Base-by-base conservation (phyloP, 2,797 vertebrate species). In the Thripadectes ignobilis region DNA sequence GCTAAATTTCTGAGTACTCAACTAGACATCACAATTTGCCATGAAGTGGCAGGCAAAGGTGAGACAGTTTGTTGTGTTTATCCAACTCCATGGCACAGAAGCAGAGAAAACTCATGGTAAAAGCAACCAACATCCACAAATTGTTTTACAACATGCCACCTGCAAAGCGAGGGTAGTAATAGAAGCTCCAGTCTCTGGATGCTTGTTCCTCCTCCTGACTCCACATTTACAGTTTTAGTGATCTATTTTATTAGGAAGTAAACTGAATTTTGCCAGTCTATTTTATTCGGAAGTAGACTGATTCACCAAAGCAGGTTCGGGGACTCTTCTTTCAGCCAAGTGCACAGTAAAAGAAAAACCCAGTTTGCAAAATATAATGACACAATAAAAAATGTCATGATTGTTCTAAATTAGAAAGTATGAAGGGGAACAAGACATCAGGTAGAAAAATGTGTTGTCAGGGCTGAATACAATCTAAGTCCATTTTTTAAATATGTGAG, bases 1-100 rank as follows among this genome's bases (percentile, higher is more conserved):
- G 6, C 36, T 52, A 63, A 76, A 69, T 89, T 93, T 85, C 59
- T 59, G n/a, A n/a, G 32, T 46, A 34, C 34, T 80, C 0, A 0
- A n/a, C 18, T 14, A 75, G 21, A 32, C 43, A 62, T 48, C 34
- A 20, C 0, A 0, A 52, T 66, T 81, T 84, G 7, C 62, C 32
- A 13, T 46, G 58, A 72, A 78, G 38, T 38, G 30, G 14, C 26
- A 84, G 51, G 27, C 2, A 21, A 92, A 79, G 23, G 43, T 38
- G 36, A 76, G 21, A 48, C 2, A 52, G 24, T 74, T 88, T 86
- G 7, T 34, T 81, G 59, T 51, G 30, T 78, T 78, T 48, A 32
- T 58, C 72, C 3, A 24, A 62, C 27, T 55, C 11, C 20, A 51
- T 57, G 34, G 18, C 23, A 66, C 20, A 67, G 43, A 49, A 91